These are phyloP conservation scores for Corbicula japonica DNA, from an alignment of 2,888 invertebrate species.

Conservation along the genomic window DNA sequence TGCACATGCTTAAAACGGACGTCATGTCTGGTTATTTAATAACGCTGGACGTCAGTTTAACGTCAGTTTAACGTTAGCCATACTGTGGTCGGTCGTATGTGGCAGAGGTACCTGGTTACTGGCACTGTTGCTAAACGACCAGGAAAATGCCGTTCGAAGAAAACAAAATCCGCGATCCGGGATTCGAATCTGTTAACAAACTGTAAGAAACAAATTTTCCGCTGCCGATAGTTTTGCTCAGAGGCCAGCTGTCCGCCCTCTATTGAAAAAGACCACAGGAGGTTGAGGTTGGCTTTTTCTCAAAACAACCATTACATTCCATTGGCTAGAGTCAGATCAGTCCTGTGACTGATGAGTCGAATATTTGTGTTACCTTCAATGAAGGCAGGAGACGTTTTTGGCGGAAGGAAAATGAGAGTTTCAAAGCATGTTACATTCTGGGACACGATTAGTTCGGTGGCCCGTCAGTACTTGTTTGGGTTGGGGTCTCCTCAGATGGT, in stretches of 20 bases:
- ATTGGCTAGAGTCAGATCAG: neutral
- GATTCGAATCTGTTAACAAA: neutral
- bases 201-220: neutral
- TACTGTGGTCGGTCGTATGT: slow-evolving; percentile 1
- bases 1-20: too few relatives aligned
- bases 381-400: neutral
- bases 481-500: neutral
- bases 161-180: neutral
- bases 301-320: neutral
- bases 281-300: slow-evolving; percentile 1
- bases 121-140: neutral
- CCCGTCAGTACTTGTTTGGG: slow-evolving; percentile 2
- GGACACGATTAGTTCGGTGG: neutral
- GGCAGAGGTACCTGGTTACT: too few relatives aligned
- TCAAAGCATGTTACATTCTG: neutral
- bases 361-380: slow-evolving; percentile 1
- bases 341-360: neutral
- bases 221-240: neutral
- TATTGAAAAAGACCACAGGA: slow-evolving; percentile 1
- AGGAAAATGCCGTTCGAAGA: neutral
- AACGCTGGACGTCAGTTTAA: too few relatives aligned
- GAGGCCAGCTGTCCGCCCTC: slow-evolving; percentile 2
- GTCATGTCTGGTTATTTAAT: too few relatives aligned
- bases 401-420: neutral
- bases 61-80: slow-evolving; percentile 4